phyloP scores from a whole-genome alignment of 2,888 invertebrate species.

The Empis stercorea region DNA sequence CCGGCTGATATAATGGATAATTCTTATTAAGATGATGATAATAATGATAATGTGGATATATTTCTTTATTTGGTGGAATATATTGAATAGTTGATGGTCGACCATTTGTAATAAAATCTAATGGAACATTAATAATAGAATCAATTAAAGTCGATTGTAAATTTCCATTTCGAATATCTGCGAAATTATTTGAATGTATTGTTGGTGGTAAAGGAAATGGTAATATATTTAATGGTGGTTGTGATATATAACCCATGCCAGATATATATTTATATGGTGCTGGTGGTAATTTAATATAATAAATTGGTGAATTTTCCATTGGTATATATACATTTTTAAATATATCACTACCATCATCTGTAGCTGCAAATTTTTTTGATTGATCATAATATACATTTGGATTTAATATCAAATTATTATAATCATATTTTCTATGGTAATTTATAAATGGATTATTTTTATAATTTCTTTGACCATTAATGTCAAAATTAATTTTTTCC shows the following conservation, averaged over 20 bases:
- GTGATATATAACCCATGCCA: conserved; percentile 71
- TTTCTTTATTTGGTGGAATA: not conserved
- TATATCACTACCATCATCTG: not conserved
- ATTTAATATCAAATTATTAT: no score
- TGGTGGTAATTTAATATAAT: conserved; percentile 73
- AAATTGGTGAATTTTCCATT: conserved; percentile 64
- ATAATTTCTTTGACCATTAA: no score
- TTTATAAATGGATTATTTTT: no score
- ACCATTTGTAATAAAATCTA: conserved; percentile 63
- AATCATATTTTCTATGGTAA: no score
- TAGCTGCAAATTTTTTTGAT: not conserved
- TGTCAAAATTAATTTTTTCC: no score
- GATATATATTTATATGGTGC: conserved; percentile 77
- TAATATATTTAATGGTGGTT: conserved; percentile 42
- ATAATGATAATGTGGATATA: not conserved
- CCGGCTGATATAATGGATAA: not conserved
- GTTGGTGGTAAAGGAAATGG: not conserved
- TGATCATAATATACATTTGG: not conserved
- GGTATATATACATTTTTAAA: not conserved
- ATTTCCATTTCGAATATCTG: not conserved
- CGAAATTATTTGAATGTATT: not conserved
- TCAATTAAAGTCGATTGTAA: conserved; percentile 26
- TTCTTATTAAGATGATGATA: not conserved
- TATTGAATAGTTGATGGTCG: conserved; percentile 50
- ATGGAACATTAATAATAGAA: conserved; percentile 56